These are phyloP conservation scores for Erebia palarica DNA, from an alignment of 2,888 invertebrate species.

Conservation along the genomic window DNA sequence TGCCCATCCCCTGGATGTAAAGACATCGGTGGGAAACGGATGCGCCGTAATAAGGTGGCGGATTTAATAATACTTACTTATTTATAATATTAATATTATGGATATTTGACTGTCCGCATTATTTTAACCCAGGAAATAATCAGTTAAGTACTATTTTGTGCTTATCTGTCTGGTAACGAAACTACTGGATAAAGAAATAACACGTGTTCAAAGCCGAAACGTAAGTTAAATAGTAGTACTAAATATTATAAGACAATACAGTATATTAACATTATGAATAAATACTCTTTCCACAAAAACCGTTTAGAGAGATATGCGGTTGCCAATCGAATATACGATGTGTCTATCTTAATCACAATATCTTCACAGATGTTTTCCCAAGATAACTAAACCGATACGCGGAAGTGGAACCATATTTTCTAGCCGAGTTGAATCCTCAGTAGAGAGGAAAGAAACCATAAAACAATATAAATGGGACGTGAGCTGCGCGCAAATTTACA, in stretches of 20 bases:
- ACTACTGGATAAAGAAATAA: too few relatives aligned
- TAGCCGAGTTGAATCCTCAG: constrained; percentile 55
- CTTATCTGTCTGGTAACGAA: too few relatives aligned
- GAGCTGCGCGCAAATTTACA: constrained; percentile 52
- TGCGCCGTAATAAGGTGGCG: too few relatives aligned
- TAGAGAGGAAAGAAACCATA: constrained; percentile 70
- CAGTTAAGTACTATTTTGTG: too few relatives aligned
- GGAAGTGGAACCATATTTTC: constrained; percentile 63
- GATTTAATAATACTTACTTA: too few relatives aligned
- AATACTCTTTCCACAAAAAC: constrained; percentile 2
- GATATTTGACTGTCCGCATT: too few relatives aligned
- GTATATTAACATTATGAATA: neutral
- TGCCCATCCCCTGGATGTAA: too few relatives aligned
- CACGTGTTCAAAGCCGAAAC: too few relatives aligned
- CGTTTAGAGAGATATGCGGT: neutral
- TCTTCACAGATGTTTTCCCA: constrained; percentile 38
- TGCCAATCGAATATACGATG: constrained; percentile 29
- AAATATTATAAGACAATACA: neutral
- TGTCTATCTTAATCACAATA: constrained; percentile 38
- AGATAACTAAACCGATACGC: constrained; percentile 55
- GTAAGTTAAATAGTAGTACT: too few relatives aligned
- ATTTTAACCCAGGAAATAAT: too few relatives aligned
- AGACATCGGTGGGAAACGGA: too few relatives aligned
- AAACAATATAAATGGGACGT: constrained; percentile 77
- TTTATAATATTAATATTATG: too few relatives aligned